These are phyloP conservation scores for Rostratula benghalensis DNA, from an alignment of 2,113 vertebrate genomes.

Conservation along the genomic window DNA sequence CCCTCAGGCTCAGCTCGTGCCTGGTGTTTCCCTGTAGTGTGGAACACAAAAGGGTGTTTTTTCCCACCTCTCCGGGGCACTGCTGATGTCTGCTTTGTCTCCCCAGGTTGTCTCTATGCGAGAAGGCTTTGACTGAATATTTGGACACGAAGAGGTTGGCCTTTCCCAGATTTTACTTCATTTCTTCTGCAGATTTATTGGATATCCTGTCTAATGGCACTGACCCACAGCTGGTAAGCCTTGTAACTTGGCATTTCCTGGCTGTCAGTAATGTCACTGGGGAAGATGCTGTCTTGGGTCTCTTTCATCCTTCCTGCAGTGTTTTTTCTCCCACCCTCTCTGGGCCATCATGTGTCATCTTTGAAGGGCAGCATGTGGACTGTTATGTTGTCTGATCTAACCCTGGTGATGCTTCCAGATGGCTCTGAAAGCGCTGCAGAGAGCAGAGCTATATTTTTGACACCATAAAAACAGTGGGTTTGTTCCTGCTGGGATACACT, in stretches of 20 bases:
- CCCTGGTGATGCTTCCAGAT: background rate
- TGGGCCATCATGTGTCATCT: background rate
- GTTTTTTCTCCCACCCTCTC: background rate
- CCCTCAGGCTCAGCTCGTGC: background rate
- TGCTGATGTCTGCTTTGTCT: background rate
- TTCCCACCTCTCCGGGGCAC: background rate
- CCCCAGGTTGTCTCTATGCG: constrained; percentile 88
- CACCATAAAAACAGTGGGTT: accelerated
- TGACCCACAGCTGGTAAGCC: constrained; percentile 81
- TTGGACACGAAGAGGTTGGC: constrained; percentile 92
- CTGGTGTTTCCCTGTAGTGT: background rate
- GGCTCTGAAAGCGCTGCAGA: background rate
- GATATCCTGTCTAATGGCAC: constrained; percentile 95
- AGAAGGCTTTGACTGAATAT: constrained; percentile 94
- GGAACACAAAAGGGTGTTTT: background rate
- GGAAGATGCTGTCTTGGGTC: background rate
- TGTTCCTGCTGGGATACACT: background rate
- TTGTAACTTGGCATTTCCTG: background rate
- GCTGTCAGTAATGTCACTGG: background rate
- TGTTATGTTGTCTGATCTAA: background rate
- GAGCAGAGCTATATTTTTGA: background rate
- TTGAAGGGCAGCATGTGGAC: background rate
- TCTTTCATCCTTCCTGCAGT: background rate
- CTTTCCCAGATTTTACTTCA: constrained; percentile 96
- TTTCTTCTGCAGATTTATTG: constrained; percentile 94